Conservation (phyloP, 2,888 invertebrate species). For the Lasius fuliginosus region DNA sequence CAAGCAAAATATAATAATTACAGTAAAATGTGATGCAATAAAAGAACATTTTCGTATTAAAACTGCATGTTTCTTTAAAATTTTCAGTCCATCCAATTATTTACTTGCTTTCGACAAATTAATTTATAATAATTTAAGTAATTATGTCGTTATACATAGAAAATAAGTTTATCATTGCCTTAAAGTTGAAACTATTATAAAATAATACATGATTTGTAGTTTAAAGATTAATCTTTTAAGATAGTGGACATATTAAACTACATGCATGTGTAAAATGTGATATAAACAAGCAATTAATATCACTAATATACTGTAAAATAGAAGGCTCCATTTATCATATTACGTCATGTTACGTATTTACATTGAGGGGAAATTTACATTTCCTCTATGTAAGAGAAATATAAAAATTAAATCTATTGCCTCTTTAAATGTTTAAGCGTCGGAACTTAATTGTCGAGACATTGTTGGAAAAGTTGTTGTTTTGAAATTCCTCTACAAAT, state of each 20-base stretch:
- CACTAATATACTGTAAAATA: constrained; percentile 65
- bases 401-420: constrained; percentile 74
- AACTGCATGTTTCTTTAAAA: neutral
- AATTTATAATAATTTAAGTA: constrained; percentile 10
- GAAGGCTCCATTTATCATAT: constrained; percentile 63
- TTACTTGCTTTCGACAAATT: constrained; percentile 31
- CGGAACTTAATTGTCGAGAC: constrained; percentile 54
- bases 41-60: constrained; percentile 21
- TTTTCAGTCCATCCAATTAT: constrained; percentile 1
- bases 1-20: constrained; percentile 60
- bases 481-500: constrained; percentile 26
- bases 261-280: constrained; percentile 52
- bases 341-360: constrained; percentile 69
- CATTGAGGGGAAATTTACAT: constrained; percentile 55
- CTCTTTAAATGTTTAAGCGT: constrained; percentile 58
- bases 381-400: constrained; percentile 60
- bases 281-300: constrained; percentile 64
- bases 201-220: constrained; percentile 23
- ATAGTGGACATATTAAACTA: constrained; percentile 46
- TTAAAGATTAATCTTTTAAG: constrained; percentile 32
- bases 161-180: constrained; percentile 38
- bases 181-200: constrained; percentile 33
- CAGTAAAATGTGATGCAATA: constrained; percentile 40
- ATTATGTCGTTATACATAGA: constrained; percentile 23
- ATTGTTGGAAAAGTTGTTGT: constrained; percentile 45